A percentile compares a stretch with the other conserved stretches of the same genome.
These are phyloP conservation scores for Odiellus spinosus DNA, from an alignment of 2,888 invertebrate species.

Conservation along the genomic window DNA sequence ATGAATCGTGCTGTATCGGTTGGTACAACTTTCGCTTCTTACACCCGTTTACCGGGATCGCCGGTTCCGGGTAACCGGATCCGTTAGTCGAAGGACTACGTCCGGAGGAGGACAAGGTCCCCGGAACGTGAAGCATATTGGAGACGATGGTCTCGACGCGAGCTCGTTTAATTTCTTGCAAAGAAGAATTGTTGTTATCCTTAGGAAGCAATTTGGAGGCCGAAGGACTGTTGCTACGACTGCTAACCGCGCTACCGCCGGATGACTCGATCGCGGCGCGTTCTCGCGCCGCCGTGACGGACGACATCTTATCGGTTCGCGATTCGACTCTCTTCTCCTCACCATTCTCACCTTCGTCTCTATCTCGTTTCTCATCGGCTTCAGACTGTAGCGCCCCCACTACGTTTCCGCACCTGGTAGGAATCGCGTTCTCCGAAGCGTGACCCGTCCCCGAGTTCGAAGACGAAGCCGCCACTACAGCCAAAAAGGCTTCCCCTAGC, in stretches of 20 bases:
- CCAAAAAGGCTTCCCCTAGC: no score
- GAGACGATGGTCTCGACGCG: slow-evolving; percentile 90
- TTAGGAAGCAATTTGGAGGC: background rate
- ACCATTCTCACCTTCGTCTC: background rate
- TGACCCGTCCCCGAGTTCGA: no score
- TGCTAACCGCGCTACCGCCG: background rate
- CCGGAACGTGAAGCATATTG: slow-evolving; percentile 45
- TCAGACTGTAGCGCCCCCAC: slow-evolving; percentile 3
- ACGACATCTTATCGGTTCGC: background rate
- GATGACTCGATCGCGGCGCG: no score
- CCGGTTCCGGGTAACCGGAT: slow-evolving; percentile 23
- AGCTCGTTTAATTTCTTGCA: slow-evolving; percentile 48
- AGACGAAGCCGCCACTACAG: no score
- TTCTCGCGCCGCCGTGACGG: background rate
- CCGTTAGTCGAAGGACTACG: slow-evolving; percentile 4
- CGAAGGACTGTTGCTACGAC: background rate
- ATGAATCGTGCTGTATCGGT: slow-evolving; percentile 61
- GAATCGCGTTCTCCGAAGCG: no score
- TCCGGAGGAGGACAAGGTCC: slow-evolving; percentile 14
- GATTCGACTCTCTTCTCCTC: background rate
- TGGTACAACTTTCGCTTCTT: slow-evolving; percentile 91
- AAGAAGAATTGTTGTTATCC: background rate
- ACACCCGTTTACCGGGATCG: slow-evolving; percentile 71
- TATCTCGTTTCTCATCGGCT: slow-evolving; percentile 20
- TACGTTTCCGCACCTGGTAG: background rate